Evolutionary conservation across 1,140 invertebrate genomes (phyloP).

Genomic region (Notospermus geniculatus): DNA sequence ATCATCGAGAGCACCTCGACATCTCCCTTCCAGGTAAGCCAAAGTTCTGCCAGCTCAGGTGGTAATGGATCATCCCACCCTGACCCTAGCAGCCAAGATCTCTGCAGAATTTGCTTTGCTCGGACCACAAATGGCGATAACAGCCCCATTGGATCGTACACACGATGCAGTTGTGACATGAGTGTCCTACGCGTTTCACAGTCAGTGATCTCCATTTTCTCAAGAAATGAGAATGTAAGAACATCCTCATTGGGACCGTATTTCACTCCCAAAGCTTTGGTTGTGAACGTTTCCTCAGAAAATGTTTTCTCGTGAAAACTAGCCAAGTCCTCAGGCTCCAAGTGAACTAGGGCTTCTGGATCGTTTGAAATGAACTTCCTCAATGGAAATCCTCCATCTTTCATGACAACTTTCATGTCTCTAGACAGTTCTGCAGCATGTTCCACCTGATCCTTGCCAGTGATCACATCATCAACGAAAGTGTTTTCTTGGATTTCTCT

Average conservation of each 20-base stretch:
- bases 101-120: neutral
- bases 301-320: neutral
- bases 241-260: neutral
- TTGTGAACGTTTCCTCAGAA: neutral
- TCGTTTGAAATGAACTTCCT: conserved; percentile 1
- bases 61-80: conserved; percentile 7
- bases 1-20: neutral
- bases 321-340: neutral
- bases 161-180: neutral
- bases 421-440: neutral
- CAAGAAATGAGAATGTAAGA: neutral
- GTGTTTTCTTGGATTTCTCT: neutral
- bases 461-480: conserved; percentile 4
- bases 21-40: neutral
- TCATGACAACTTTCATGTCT: neutral
- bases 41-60: neutral
- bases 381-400: neutral
- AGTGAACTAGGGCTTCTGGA: neutral
- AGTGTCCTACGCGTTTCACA: neutral
- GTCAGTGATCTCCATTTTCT: neutral
- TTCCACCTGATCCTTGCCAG: neutral
- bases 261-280: neutral
- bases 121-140: neutral
- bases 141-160: conserved; percentile 1
- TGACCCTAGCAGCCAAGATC: neutral